A percentile compares a stretch with the other conserved stretches of the same genome.
phyloP scores from a whole-genome alignment of 1,140 invertebrate species.

The Polyergus mexicanus region DNA sequence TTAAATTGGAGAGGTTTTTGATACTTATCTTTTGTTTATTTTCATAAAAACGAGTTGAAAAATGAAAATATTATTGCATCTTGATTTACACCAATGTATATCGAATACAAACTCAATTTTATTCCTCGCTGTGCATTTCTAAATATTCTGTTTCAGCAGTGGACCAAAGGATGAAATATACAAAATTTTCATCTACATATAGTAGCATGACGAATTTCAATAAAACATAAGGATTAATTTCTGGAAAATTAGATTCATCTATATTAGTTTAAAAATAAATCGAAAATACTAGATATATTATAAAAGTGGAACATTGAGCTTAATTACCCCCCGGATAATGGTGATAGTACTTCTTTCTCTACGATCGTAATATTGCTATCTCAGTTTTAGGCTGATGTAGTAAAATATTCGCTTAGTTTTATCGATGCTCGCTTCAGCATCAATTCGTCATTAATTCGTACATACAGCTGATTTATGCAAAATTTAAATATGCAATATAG shows the following conservation, averaged over 20 bases:
- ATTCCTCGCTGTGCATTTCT: constrained; percentile 11
- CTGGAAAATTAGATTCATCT: constrained; percentile 44
- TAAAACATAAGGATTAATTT: constrained; percentile 49
- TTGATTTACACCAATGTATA: not conserved
- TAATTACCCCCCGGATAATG: constrained; percentile 20
- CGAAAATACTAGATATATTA: constrained; percentile 63
- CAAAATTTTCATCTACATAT: constrained; percentile 26
- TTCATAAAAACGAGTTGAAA: constrained; percentile 23
- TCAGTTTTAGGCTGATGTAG: constrained; percentile 56
- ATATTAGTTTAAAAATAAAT: constrained; percentile 56
- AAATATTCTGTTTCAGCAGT: constrained; percentile 50
- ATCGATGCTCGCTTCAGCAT: constrained; percentile 14
- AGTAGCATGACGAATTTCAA: constrained; percentile 49
- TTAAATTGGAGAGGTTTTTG: too few species aligned
- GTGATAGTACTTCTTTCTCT: not conserved
- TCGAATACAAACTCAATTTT: not conserved
- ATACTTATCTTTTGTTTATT: not conserved
- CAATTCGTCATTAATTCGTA: constrained; percentile 13
- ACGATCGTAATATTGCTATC: constrained; percentile 71
- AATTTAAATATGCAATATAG: constrained; percentile 22
- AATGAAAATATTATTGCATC: constrained; percentile 8
- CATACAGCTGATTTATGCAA: not conserved
- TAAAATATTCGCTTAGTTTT: constrained; percentile 48
- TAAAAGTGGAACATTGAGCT: constrained; percentile 41
- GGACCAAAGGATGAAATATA: constrained; percentile 46